These are phyloP conservation scores for Trichoplusia ni DNA, from an alignment of 1,140 invertebrate genomes.

Conservation along the genomic window DNA sequence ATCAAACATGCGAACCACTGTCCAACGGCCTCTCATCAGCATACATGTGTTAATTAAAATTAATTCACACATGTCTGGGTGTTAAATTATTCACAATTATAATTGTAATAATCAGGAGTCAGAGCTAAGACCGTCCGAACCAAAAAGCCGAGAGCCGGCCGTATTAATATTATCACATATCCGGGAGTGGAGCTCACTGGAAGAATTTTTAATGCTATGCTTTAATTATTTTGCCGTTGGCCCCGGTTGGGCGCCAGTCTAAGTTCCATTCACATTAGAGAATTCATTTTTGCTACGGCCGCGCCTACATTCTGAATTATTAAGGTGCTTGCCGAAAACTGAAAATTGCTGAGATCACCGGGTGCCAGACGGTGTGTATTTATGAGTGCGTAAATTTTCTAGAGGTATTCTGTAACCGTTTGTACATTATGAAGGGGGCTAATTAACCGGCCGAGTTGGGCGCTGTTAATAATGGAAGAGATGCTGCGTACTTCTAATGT, in stretches of 20 bases:
- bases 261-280: slow-evolving; percentile 79
- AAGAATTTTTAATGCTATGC: slow-evolving; percentile 78
- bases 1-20: neutral
- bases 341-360: slow-evolving; percentile 71
- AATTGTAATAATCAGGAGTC: slow-evolving; percentile 32
- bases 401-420: slow-evolving; percentile 68
- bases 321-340: slow-evolving; percentile 73
- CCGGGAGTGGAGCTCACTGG: slow-evolving; percentile 65
- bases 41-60: slow-evolving; percentile 26
- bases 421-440: slow-evolving; percentile 74
- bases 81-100: slow-evolving; percentile 30
- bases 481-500: slow-evolving; percentile 25
- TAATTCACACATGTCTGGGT: slow-evolving; percentile 25
- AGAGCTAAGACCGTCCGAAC: slow-evolving; percentile 29
- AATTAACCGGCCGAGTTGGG: slow-evolving; percentile 69
- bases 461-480: slow-evolving; percentile 65
- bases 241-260: slow-evolving; percentile 50
- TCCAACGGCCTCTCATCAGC: slow-evolving; percentile 1
- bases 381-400: slow-evolving; percentile 60
- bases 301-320: slow-evolving; percentile 72
- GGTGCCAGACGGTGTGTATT: slow-evolving; percentile 50
- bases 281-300: slow-evolving; percentile 74
- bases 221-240: slow-evolving; percentile 76
- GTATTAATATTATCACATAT: slow-evolving; percentile 79
- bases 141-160: slow-evolving; percentile 31